Conservation (phyloP, 2,113 vertebrate species). For the Xiphophorus couchianus region DNA sequence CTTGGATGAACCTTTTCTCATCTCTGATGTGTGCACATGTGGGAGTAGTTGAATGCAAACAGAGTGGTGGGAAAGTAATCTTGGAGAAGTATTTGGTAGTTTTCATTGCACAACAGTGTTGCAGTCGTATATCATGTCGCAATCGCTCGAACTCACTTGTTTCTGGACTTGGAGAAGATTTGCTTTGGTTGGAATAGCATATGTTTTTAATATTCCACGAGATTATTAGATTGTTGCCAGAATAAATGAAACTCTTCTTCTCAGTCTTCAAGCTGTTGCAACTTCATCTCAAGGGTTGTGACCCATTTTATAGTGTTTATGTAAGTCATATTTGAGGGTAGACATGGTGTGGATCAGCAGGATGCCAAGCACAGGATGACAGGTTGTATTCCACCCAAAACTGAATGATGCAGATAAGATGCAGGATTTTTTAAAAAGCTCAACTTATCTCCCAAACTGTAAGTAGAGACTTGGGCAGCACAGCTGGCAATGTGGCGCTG, state of each 20-base stretch:
- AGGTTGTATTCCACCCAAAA: conserved; percentile 53
- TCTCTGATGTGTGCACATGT: background rate
- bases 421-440: conserved; percentile 40
- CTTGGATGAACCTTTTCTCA: conserved; percentile 10
- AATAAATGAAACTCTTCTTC: conserved; percentile 37
- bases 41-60: conserved; percentile 1
- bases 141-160: conserved; percentile 41
- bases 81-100: conserved; percentile 11
- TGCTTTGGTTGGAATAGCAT: conserved; percentile 21
- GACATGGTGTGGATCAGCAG: conserved; percentile 52
- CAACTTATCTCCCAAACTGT: conserved; percentile 56
- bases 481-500: conserved; percentile 42
- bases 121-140: conserved; percentile 29
- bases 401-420: conserved; percentile 42
- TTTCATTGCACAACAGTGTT: conserved; percentile 44
- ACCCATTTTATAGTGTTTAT: conserved; percentile 62
- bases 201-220: conserved; percentile 40
- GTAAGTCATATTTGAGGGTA: conserved; percentile 46
- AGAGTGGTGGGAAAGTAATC: conserved; percentile 33
- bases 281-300: conserved; percentile 63
- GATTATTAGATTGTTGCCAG: conserved; percentile 41
- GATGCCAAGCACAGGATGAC: conserved; percentile 50
- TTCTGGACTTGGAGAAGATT: conserved; percentile 27
- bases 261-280: conserved; percentile 37
- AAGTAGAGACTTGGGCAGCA: conserved; percentile 56